Conservation (phyloP, 2,888 invertebrate species). For the Strigamia crassipes region DNA sequence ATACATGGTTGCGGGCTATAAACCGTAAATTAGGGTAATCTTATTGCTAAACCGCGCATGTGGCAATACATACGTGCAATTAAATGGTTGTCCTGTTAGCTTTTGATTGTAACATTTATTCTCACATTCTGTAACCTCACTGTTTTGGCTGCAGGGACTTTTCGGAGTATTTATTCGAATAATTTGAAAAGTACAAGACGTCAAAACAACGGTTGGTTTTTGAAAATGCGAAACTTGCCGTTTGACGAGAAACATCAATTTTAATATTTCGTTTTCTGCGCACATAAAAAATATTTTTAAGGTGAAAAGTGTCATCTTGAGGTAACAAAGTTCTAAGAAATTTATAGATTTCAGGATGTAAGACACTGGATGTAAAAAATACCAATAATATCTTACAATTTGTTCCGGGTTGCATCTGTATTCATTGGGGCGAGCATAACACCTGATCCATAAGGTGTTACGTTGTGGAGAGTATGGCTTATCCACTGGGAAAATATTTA, state of each 20-base stretch:
- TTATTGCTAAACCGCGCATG: no score
- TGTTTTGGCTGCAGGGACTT: background rate
- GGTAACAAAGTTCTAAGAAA: background rate
- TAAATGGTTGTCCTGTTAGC: background rate
- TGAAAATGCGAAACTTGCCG: background rate
- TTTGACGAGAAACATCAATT: background rate
- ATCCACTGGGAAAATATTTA: background rate
- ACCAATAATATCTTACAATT: background rate
- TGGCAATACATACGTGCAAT: no score
- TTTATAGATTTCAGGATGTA: no score
- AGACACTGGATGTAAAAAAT: background rate
- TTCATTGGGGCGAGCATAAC: background rate
- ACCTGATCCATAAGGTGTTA: background rate
- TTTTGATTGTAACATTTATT: background rate
- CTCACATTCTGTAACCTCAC: background rate
- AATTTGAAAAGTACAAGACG: background rate
- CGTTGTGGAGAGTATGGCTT: background rate
- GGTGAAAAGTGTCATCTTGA: background rate
- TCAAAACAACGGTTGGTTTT: background rate
- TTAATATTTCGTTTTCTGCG: background rate
- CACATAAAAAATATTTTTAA: background rate
- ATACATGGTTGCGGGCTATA: no score
- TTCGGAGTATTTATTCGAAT: background rate
- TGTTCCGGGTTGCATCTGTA: background rate
- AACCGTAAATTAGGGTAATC: no score